Evolutionary conservation across 2,888 invertebrate genomes (phyloP).

Genomic region (Eulithis testata): DNA sequence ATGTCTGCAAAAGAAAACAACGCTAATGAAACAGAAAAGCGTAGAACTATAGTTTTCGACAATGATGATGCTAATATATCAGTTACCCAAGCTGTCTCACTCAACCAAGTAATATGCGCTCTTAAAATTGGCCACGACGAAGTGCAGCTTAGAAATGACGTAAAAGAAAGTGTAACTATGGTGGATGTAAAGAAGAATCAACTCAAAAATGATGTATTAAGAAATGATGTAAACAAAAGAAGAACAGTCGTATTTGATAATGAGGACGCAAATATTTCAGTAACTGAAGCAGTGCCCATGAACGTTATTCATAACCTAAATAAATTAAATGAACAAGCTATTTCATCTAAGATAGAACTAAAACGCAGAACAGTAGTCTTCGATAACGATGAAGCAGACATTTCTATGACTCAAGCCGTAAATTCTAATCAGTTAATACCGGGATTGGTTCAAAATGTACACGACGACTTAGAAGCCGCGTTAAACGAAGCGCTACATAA

Average conservation of each 20-base stretch:
- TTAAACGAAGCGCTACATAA: slow-evolving; percentile 19
- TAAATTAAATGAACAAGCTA: background rate
- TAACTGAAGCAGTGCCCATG: slow-evolving; percentile 46
- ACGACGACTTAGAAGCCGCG: slow-evolving; percentile 22
- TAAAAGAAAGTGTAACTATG: background rate
- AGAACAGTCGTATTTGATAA: slow-evolving; percentile 41
- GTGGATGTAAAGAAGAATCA: slow-evolving; percentile 2
- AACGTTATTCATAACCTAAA: slow-evolving; percentile 32
- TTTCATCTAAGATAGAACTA: background rate
- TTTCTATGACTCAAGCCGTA: slow-evolving; percentile 28
- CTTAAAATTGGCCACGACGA: background rate
- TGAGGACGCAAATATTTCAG: slow-evolving; percentile 46
- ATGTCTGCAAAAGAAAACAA: slow-evolving; percentile 15
- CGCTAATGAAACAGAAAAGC: slow-evolving; percentile 21
- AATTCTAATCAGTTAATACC: slow-evolving; percentile 13
- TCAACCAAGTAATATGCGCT: slow-evolving; percentile 32
- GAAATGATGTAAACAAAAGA: slow-evolving; percentile 28
- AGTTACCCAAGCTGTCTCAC: slow-evolving; percentile 17
- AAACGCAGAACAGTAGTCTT: slow-evolving; percentile 25
- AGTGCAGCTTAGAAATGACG: background rate
- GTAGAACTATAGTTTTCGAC: slow-evolving; percentile 43
- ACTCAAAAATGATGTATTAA: background rate
- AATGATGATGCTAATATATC: slow-evolving; percentile 30
- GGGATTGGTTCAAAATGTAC: slow-evolving; percentile 5
- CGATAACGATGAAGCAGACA: slow-evolving; percentile 23